Evolutionary conservation across 2,888 invertebrate genomes (phyloP).

Genomic region (Diaprepes abbreviatus): DNA sequence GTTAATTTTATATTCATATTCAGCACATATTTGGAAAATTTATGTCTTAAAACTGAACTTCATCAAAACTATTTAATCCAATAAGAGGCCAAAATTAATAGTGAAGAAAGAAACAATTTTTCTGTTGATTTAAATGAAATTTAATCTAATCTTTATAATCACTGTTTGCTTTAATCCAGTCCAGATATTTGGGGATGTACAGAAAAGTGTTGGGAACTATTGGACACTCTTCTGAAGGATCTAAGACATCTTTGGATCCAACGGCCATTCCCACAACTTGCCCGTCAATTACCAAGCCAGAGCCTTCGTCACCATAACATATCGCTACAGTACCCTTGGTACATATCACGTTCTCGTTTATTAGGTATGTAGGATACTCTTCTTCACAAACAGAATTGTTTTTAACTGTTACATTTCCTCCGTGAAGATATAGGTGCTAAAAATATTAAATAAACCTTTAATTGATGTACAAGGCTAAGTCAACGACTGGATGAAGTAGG

Average conservation of each 20-base stretch:
- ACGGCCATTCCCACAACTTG: conserved; percentile 14
- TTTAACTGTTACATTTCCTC: conserved; percentile 18
- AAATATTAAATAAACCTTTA: background rate
- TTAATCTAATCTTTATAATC: too few relatives aligned
- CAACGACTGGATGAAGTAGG: too few relatives aligned
- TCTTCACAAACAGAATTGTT: conserved; percentile 21
- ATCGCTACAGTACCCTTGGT: conserved; percentile 15
- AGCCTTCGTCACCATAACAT: conserved; percentile 29
- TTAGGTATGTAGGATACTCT: conserved; percentile 15
- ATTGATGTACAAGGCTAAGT: too few relatives aligned
- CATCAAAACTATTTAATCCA: too few relatives aligned
- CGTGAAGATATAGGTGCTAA: conserved; percentile 18
- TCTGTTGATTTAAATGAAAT: too few relatives aligned
- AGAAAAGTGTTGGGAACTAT: conserved; percentile 25
- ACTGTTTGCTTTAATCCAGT: conserved; percentile 34
- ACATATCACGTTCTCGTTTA: conserved; percentile 21
- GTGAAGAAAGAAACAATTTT: too few relatives aligned
- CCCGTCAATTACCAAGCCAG: background rate
- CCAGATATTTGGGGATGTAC: conserved; percentile 28
- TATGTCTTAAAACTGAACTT: too few relatives aligned
- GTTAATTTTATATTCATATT: too few relatives aligned
- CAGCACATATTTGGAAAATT: too few relatives aligned
- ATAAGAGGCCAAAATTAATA: too few relatives aligned
- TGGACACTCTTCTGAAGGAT: conserved; percentile 17
- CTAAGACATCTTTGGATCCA: conserved; percentile 5